A percentile compares a stretch with the other conserved stretches of the same genome.
Conservation (phyloP, 2,113 vertebrate genomes). For the Henicopernis longicauda region DNA sequence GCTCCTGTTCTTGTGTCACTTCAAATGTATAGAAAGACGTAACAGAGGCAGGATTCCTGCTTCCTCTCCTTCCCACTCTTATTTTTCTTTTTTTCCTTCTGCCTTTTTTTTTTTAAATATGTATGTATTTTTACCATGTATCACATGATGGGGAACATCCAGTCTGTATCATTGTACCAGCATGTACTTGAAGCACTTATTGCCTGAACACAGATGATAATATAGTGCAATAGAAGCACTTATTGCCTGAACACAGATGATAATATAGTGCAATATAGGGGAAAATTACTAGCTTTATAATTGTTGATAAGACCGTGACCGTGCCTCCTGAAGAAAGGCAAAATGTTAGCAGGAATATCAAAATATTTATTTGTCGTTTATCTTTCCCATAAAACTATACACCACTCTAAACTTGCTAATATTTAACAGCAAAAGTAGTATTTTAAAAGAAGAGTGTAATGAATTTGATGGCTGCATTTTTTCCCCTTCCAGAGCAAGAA, state of each 20-base stretch:
- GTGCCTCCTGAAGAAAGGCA: conserved; percentile 5
- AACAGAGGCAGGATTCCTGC: background rate
- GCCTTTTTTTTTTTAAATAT: background rate
- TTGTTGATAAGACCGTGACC: conserved; percentile 20
- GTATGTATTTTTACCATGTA: background rate
- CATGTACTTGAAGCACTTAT: background rate
- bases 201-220: background rate
- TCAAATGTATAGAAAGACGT: background rate
- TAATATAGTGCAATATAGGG: background rate
- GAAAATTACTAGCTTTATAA: conserved; percentile 17
- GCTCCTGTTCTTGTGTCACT: background rate
- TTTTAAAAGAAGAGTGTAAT: conserved; percentile 35
- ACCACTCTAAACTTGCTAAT: conserved; percentile 30
- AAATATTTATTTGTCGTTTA: conserved; percentile 43
- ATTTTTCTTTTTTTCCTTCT: background rate
- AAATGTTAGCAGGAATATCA: conserved; percentile 6
- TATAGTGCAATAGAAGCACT: background rate
- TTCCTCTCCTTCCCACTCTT: background rate
- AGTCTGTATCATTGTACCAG: background rate
- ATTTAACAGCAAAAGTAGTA: conserved; percentile 27
- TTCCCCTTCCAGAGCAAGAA: conserved; percentile 85
- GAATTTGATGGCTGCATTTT: conserved; percentile 39
- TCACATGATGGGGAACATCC: background rate
- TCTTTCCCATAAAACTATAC: conserved; percentile 32
- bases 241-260: accelerated